Evolutionary conservation across 2,113 vertebrate genomes (phyloP), one percentile per base, ranked within the genome.

Genomic region (Balaeniceps rex): DNA sequence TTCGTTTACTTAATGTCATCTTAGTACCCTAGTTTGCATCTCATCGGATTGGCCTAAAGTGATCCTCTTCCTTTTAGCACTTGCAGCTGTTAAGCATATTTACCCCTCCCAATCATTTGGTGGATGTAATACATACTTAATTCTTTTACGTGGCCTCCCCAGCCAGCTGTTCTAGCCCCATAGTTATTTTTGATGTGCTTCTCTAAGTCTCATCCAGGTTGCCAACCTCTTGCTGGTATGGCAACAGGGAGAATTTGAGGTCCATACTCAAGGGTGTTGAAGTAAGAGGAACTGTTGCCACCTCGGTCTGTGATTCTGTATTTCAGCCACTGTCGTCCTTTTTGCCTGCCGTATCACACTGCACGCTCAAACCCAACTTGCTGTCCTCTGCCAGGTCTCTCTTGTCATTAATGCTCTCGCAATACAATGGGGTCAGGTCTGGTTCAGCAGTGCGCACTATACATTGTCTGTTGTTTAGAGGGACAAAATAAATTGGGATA

Each of bases 301-400:
- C 85, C 87, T 92, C 0, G 6, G 44, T 81, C 80, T 85, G 29
- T 76, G 80, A 57, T 44, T 93, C 88, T 60, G 57, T 76, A 24
- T 84, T 79, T 75, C 86, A 84, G 85, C 60, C 79, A 33, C 89
- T 34, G 88, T 46, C 63, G 46, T 96, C 68, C 66, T 46, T 94
- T 82, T 74, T 89, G 88, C 85, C 90, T 94, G 87, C 94, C 18
- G 1, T 87, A 12, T 87, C 81, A 51, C 90, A 33, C 40, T 72
- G 84, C 95, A 91, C 85, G 47, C 74, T 83, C 90, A 80, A 66
- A 55, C 58, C 64, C 81, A 60, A 12, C 74, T 77, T 34, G 33
- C 95, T 96, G 52, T 90, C 82, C 92, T 92, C 90, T 94, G 89
- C 83, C 89, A 71, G 80, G 84, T 92, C 87, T 96, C 89, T 85